phyloP scores from a whole-genome alignment of 2,888 invertebrate species.

The Deladenus siricidicola region DNA sequence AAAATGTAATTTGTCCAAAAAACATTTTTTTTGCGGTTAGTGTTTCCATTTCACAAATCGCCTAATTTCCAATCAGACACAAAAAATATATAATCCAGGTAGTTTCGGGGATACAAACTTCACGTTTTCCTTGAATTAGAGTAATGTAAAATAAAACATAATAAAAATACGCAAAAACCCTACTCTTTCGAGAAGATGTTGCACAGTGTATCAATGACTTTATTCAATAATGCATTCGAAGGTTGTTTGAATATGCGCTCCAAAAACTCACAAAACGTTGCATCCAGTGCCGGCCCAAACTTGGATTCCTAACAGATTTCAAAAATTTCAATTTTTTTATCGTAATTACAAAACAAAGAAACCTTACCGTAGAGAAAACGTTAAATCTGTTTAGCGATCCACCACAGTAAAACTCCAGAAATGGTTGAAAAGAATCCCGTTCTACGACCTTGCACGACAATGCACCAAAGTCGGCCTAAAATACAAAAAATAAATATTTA shows the following conservation, averaged over 20 bases:
- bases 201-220: not conserved
- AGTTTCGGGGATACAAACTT: too few species aligned
- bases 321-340: not conserved
- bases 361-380: not conserved
- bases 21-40: too few species aligned
- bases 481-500: too few species aligned
- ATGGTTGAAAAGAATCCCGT: not conserved
- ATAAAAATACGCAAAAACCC: not conserved
- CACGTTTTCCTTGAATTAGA: too few species aligned
- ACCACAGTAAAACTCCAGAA: not conserved
- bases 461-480: too few species aligned
- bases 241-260: not conserved
- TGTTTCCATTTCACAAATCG: too few species aligned
- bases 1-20: too few species aligned
- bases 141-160: too few species aligned
- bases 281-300: slow-evolving; percentile 1
- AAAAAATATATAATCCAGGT: too few species aligned
- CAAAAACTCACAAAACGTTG: not conserved
- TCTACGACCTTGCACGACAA: not conserved
- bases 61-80: too few species aligned
- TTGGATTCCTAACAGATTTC: not conserved
- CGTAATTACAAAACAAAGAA: not conserved
- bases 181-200: slow-evolving; percentile 2
- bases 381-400: slow-evolving; percentile 1
- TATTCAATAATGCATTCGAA: not conserved